phyloP scores from a whole-genome alignment of 2,113 vertebrate genomes.

The Chlorodrepanis virens region DNA sequence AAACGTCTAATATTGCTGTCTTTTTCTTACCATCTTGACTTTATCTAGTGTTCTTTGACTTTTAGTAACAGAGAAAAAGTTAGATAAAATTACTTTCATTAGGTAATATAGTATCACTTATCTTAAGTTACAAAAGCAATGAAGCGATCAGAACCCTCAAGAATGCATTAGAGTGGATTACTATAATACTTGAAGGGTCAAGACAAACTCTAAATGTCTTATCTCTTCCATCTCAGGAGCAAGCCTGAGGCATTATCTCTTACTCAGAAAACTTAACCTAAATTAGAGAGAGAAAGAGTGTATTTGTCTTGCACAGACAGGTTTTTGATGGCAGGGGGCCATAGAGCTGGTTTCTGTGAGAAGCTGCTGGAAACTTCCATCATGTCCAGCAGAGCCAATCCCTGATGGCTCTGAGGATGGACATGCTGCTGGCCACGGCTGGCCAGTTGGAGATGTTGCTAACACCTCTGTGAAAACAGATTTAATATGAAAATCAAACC shows the following conservation, averaged over 20 bases:
- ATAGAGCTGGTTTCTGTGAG: background rate
- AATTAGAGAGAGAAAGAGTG: background rate
- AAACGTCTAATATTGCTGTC: background rate
- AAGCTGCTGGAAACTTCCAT: background rate
- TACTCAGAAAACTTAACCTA: background rate
- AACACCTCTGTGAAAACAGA: fast-evolving
- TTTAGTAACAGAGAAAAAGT: background rate
- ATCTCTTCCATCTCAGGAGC: background rate
- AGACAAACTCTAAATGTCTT: slow-evolving; percentile 33
- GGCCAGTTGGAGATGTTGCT: fast-evolving
- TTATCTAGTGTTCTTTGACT: background rate
- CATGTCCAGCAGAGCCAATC: fast-evolving
- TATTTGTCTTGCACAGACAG: background rate
- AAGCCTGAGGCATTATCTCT: background rate
- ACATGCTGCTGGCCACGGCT: background rate
- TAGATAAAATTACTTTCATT: background rate
- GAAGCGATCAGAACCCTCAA: background rate
- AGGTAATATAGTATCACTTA: background rate
- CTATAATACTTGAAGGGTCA: background rate
- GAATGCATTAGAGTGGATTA: slow-evolving; percentile 23
- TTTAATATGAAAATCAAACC: background rate
- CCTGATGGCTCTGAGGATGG: background rate
- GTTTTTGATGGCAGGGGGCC: background rate
- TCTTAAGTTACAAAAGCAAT: background rate
- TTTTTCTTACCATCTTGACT: background rate